Percentiles rank a stretch among this genome's conserved stretches.
These are phyloP conservation scores for Ectemnius continuus DNA, from an alignment of 2,888 invertebrate species.

Conservation along the genomic window DNA sequence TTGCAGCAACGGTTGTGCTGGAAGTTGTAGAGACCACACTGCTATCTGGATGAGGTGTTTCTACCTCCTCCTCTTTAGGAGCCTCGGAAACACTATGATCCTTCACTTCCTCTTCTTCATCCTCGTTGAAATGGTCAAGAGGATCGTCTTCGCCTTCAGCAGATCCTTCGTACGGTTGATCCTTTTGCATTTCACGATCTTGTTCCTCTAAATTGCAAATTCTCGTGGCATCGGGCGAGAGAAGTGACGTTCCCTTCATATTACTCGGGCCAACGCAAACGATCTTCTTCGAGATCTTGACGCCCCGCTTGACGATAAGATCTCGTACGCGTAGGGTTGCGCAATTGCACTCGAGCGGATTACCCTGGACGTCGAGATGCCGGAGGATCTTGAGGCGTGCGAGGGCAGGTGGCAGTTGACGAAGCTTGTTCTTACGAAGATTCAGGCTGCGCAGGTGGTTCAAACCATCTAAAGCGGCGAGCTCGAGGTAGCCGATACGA, in stretches of 20 bases:
- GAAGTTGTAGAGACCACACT: constrained; percentile 15
- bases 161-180: constrained; percentile 79
- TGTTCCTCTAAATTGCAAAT: constrained; percentile 69
- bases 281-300: constrained; percentile 76
- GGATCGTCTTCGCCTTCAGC: constrained; percentile 68
- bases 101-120: constrained; percentile 35
- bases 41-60: constrained; percentile 40
- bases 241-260: constrained; percentile 80
- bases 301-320: constrained; percentile 77
- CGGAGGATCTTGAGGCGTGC: constrained; percentile 80
- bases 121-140: constrained; percentile 22
- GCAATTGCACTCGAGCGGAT: constrained; percentile 86
- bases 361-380: constrained; percentile 83
- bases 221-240: constrained; percentile 79
- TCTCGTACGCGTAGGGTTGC: constrained; percentile 83
- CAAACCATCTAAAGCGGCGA: constrained; percentile 79
- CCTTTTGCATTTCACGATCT: constrained; percentile 79
- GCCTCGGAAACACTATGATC: not conserved
- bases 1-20: not conserved
- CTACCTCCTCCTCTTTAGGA: constrained; percentile 20
- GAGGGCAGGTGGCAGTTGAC: constrained; percentile 82
- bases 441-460: constrained; percentile 82
- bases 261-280: constrained; percentile 81
- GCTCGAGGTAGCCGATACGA: constrained; percentile 80
- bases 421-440: constrained; percentile 82